Evolutionary conservation across 1,140 invertebrate genomes (phyloP).

Genomic region (Saccostrea cuccullata): DNA sequence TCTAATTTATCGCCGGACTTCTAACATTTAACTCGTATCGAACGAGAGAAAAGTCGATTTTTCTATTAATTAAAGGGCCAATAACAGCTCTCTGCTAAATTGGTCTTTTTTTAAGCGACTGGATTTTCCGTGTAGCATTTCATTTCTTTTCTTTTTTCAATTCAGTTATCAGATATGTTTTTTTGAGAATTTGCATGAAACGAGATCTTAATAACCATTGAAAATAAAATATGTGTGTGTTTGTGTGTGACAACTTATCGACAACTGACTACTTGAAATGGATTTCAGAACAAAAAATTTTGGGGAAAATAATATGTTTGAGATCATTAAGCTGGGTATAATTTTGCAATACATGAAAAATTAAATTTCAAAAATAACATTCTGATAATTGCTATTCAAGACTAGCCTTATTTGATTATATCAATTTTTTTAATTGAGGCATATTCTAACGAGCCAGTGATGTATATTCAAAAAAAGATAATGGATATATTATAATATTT

Average conservation of each 20-base stretch:
- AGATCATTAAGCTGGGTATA: no score
- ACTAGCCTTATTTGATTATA: no score
- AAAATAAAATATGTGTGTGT: not conserved
- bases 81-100: not conserved
- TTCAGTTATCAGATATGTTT: not conserved
- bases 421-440: no score
- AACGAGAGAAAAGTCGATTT: conserved; percentile 21
- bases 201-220: not conserved
- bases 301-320: no score
- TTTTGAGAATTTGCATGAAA: not conserved
- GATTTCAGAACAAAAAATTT: not conserved
- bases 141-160: not conserved
- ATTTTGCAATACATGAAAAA: not conserved
- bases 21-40: conserved; percentile 1
- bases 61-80: conserved; percentile 9
- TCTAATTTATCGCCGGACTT: conserved; percentile 2
- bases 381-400: no score
- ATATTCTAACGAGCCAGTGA: no score
- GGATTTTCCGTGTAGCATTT: not conserved
- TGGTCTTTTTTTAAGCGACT: not conserved
- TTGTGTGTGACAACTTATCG: not conserved
- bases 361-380: not conserved
- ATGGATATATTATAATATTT: no score
- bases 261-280: not conserved
- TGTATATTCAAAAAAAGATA: no score